Percentiles rank a stretch among this genome's conserved stretches.
These are phyloP conservation scores for Syngnathoides biaculeatus DNA, from an alignment of 2,113 vertebrate species.

Conservation along the genomic window DNA sequence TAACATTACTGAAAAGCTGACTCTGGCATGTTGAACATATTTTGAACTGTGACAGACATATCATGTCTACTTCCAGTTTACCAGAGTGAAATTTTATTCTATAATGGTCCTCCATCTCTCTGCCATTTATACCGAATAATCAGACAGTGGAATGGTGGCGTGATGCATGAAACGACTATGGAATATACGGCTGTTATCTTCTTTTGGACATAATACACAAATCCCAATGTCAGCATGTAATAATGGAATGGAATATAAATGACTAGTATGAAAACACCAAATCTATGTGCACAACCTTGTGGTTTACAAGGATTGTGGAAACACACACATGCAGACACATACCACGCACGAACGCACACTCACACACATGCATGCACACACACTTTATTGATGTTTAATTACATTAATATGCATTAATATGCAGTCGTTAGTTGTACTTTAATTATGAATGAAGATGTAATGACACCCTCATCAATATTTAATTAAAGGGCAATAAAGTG, in stretches of 20 bases:
- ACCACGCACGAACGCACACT: background rate
- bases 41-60: background rate
- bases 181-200: constrained; percentile 16
- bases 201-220: constrained; percentile 16
- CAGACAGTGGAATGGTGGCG: background rate
- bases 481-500: constrained; percentile 82
- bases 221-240: background rate
- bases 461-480: constrained; percentile 78
- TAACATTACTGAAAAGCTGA: background rate
- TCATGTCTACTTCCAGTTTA: background rate
- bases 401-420: constrained; percentile 71
- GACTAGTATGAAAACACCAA: constrained; percentile 1
- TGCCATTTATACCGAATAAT: constrained; percentile 2
- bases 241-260: constrained; percentile 1
- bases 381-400: constrained; percentile 70
- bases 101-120: background rate
- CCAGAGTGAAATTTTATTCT: background rate
- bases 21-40: background rate
- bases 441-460: constrained; percentile 81
- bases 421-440: constrained; percentile 73
- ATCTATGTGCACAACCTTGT: constrained; percentile 1
- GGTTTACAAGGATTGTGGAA: constrained; percentile 6
- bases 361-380: constrained; percentile 21
- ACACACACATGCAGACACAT: constrained; percentile 14
- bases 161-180: background rate